These are phyloP conservation scores for Prorops nasuta DNA, from an alignment of 1,140 invertebrate genomes.

Conservation along the genomic window DNA sequence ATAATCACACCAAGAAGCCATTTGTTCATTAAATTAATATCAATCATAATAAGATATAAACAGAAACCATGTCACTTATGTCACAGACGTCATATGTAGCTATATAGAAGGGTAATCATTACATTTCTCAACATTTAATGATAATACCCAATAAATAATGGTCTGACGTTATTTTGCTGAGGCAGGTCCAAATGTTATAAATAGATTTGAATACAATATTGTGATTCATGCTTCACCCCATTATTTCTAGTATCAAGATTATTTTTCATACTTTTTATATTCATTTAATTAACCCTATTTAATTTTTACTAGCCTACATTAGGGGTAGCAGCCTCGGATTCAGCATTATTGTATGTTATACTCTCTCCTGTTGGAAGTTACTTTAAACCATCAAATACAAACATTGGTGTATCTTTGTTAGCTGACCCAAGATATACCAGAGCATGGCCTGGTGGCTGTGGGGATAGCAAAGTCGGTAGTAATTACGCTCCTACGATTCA, in stretches of 20 bases:
- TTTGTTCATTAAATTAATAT: slow-evolving; percentile 7
- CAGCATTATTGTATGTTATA: slow-evolving; percentile 87
- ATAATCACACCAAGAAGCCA: background rate
- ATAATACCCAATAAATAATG: slow-evolving; percentile 29
- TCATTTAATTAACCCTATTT: no score
- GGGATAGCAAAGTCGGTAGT: slow-evolving; percentile 92
- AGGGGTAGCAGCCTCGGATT: slow-evolving; percentile 81
- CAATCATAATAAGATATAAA: slow-evolving; percentile 7
- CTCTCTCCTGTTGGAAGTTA: slow-evolving; percentile 92
- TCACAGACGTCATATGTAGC: slow-evolving; percentile 27
- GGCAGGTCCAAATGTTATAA: slow-evolving; percentile 9
- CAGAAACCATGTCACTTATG: slow-evolving; percentile 21
- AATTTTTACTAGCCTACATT: slow-evolving; percentile 75
- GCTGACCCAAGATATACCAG: slow-evolving; percentile 81
- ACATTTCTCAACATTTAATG: slow-evolving; percentile 30
- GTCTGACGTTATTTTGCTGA: slow-evolving; percentile 19
- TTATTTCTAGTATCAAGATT: background rate
- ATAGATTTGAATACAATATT: background rate
- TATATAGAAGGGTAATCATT: slow-evolving; percentile 16
- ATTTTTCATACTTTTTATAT: no score
- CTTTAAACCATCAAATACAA: slow-evolving; percentile 67
- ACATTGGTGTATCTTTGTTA: slow-evolving; percentile 61
- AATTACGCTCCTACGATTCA: slow-evolving; percentile 88
- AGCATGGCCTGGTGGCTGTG: slow-evolving; percentile 95
- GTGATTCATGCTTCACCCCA: slow-evolving; percentile 4